Conservation (phyloP, 2,113 vertebrate species). For the Acrocephalus arundinaceus region DNA sequence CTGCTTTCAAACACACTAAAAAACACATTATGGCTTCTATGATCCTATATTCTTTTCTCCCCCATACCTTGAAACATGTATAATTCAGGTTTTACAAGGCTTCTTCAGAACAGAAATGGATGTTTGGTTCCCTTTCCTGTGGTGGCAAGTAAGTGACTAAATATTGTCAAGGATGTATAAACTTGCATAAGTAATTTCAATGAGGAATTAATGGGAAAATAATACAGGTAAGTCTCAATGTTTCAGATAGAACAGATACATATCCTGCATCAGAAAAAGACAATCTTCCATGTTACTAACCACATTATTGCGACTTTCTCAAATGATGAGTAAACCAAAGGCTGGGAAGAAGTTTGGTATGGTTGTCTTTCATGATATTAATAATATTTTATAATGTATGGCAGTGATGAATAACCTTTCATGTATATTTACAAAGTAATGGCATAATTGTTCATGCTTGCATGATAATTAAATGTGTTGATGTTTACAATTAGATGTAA, state of each 20-base stretch:
- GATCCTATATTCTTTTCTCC: neutral
- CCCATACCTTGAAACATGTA: neutral
- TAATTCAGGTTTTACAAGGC: neutral
- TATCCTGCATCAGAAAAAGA: neutral
- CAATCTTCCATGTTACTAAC: neutral
- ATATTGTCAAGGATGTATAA: neutral
- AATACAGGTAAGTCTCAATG: neutral
- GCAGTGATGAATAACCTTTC: conserved; percentile 40
- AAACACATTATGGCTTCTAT: neutral
- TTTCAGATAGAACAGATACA: neutral
- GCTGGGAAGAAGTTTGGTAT: neutral
- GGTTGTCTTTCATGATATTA: conserved; percentile 16
- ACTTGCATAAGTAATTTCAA: neutral
- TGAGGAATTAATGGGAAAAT: neutral
- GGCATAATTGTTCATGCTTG: conserved; percentile 51
- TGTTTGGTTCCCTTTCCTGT: neutral
- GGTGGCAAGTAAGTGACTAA: neutral
- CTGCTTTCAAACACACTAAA: neutral
- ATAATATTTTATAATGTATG: neutral
- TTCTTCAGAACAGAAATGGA: neutral
- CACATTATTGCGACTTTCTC: neutral
- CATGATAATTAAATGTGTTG: conserved; percentile 61
- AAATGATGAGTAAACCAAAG: neutral
- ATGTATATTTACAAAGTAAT: conserved; percentile 50
- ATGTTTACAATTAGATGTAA: conserved; percentile 49